Conservation (phyloP, 2,797 vertebrate species). For the Jordanella pulchra region DNA sequence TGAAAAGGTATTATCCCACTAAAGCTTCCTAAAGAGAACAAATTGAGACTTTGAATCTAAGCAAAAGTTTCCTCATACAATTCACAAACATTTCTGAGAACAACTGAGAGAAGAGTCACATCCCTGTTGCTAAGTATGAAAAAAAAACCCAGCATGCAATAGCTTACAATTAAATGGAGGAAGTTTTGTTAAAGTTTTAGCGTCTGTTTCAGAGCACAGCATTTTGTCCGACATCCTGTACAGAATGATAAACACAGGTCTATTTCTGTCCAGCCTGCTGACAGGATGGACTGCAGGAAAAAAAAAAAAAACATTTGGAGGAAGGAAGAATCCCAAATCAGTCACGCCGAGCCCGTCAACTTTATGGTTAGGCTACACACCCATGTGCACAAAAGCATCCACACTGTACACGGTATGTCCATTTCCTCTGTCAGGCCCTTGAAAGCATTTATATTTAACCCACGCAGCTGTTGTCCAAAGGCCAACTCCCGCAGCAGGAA, state of each 20-base stretch:
- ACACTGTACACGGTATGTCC: slow-evolving; percentile 37
- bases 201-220: slow-evolving; percentile 21
- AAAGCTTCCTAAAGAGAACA: not conserved
- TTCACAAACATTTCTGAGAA: not conserved
- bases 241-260: slow-evolving; percentile 29
- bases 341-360: slow-evolving; percentile 56
- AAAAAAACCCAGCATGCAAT: slow-evolving; percentile 15
- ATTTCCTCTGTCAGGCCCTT: slow-evolving; percentile 37
- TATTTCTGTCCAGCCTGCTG: slow-evolving; percentile 68
- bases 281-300: slow-evolving; percentile 74
- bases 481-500: slow-evolving; percentile 71
- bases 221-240: slow-evolving; percentile 11
- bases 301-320: slow-evolving; percentile 69
- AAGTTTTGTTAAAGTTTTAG: slow-evolving; percentile 10
- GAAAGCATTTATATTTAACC: slow-evolving; percentile 78
- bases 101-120: not conserved
- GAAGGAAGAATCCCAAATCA: slow-evolving; percentile 75
- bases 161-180: not conserved
- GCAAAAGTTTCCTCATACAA: not conserved
- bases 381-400: slow-evolving; percentile 36
- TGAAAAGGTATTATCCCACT: too few species aligned
- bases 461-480: slow-evolving; percentile 77
- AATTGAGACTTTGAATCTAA: not conserved
- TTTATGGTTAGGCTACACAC: slow-evolving; percentile 28
- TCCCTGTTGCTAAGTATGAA: not conserved